Conservation (phyloP, 2,797 vertebrate genomes). For the Cichlasoma orientale region DNA sequence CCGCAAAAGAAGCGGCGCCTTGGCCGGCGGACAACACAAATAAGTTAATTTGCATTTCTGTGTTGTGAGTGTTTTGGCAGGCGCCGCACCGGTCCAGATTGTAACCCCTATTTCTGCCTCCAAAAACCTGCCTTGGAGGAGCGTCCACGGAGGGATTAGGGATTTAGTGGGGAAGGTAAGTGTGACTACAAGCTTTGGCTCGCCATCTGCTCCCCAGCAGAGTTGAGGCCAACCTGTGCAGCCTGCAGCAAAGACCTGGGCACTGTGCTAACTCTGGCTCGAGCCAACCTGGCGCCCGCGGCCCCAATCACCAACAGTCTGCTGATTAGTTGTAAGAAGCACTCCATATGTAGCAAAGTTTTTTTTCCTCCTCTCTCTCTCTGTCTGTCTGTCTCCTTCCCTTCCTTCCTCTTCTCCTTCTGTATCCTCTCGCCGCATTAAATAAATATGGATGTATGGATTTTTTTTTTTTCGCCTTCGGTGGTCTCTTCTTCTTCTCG, state of each 20-base stretch:
- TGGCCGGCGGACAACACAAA: constrained; percentile 98
- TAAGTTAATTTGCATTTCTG: constrained; percentile 99
- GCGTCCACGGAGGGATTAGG: constrained; percentile 99
- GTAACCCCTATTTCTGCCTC: constrained; percentile 99
- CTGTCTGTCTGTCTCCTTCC: constrained; percentile 53
- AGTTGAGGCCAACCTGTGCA: constrained; percentile 99
- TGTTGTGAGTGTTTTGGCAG: constrained; percentile 98
- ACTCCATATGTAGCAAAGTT: constrained; percentile 99
- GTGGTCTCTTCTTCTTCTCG: constrained; percentile 59
- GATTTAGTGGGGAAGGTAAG: constrained; percentile 99
- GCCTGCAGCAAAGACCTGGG: constrained; percentile 99
- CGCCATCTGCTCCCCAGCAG: constrained; percentile 99
- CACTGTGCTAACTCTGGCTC: constrained; percentile 91
- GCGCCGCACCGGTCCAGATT: constrained; percentile 95
- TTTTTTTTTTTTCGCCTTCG: constrained; percentile 38
- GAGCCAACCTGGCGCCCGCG: constrained; percentile 92
- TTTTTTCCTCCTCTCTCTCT: constrained; percentile 61
- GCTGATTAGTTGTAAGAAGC: constrained; percentile 99
- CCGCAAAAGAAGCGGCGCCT: constrained; percentile 84
- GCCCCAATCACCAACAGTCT: constrained; percentile 97
- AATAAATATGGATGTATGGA: constrained; percentile 77
- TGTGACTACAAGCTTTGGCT: constrained; percentile 99
- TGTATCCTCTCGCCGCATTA: constrained; percentile 61
- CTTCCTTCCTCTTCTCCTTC: constrained; percentile 62
- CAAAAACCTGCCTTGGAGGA: constrained; percentile 99